Conservation (phyloP, 2,888 invertebrate species). For the Hanleya hanleyi region DNA sequence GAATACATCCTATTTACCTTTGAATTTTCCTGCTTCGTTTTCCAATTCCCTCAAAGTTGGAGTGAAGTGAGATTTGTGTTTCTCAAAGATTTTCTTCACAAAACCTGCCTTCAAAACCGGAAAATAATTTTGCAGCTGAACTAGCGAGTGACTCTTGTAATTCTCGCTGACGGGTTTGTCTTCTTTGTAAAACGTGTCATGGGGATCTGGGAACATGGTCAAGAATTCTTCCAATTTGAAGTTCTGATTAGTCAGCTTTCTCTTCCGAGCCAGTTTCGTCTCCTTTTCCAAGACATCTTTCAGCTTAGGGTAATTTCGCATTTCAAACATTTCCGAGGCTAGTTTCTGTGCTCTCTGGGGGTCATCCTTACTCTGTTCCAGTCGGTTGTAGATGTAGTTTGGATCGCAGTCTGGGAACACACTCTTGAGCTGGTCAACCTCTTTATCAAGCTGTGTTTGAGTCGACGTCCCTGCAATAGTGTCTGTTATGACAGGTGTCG, state of each 20-base stretch:
- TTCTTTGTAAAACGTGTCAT: conserved; percentile 50
- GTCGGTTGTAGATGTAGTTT: conserved; percentile 57
- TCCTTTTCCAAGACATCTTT: conserved; percentile 50
- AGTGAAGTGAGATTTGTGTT: conserved; percentile 52
- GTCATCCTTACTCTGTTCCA: conserved; percentile 44
- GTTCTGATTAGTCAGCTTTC: conserved; percentile 38
- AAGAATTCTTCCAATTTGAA: conserved; percentile 59
- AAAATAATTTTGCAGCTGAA: conserved; percentile 55
- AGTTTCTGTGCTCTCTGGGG: conserved; percentile 51
- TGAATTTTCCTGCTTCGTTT: conserved; percentile 24
- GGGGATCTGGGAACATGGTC: conserved; percentile 63
- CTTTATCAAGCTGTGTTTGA: neutral
- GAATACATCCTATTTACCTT: too few species aligned
- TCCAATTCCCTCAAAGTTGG: conserved; percentile 47
- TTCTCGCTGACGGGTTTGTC: conserved; percentile 47
- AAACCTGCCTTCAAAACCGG: conserved; percentile 49
- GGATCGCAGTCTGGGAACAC: conserved; percentile 69
- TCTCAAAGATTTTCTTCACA: conserved; percentile 49
- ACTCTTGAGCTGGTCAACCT: conserved; percentile 49
- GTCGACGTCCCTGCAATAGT: too few species aligned
- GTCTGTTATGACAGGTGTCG: too few species aligned
- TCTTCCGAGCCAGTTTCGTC: neutral
- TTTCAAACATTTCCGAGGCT: conserved; percentile 57
- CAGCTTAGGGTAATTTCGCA: conserved; percentile 56
- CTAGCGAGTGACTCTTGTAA: conserved; percentile 55